These are phyloP conservation scores for Fringilla coelebs DNA, from an alignment of 2,797 vertebrate genomes.

Conservation along the genomic window DNA sequence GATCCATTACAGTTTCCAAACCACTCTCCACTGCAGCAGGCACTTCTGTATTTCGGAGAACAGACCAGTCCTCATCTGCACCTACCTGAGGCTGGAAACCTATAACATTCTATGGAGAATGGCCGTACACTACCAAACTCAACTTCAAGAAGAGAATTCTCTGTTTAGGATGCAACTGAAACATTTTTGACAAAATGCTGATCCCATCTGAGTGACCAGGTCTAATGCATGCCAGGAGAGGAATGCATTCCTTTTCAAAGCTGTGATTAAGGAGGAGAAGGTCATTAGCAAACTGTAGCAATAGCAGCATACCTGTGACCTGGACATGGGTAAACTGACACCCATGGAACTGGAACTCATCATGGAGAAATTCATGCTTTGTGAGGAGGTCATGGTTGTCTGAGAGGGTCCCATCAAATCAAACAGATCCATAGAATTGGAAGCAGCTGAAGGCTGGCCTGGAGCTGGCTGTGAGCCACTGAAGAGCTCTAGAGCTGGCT, in stretches of 20 bases:
- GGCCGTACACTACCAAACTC: neutral
- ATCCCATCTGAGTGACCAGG: neutral
- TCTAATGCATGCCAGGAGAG: neutral
- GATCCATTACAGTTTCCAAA: neutral
- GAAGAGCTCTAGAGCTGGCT: slow-evolving; percentile 79
- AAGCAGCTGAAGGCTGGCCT: slow-evolving; percentile 70
- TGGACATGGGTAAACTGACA: slow-evolving; percentile 83
- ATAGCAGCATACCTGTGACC: slow-evolving; percentile 83
- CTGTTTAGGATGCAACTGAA: neutral
- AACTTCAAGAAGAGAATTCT: neutral
- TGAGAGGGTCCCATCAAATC: slow-evolving; percentile 90
- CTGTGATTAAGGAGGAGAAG: neutral
- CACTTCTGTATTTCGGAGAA: neutral
- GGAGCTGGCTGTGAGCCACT: slow-evolving; percentile 69
- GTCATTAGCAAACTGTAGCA: neutral
- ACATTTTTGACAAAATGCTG: neutral
- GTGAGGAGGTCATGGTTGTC: slow-evolving; percentile 85
- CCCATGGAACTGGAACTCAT: slow-evolving; percentile 82
- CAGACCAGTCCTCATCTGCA: neutral
- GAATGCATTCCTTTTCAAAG: neutral
- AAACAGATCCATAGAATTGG: slow-evolving; percentile 86
- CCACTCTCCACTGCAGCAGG: neutral
- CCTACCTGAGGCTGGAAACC: neutral
- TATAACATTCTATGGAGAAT: neutral
- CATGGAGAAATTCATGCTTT: slow-evolving; percentile 95